A percentile compares a stretch with the other conserved stretches of the same genome.
Conservation (phyloP, 2,888 invertebrate genomes). For the Megalurothrips usitatus region DNA sequence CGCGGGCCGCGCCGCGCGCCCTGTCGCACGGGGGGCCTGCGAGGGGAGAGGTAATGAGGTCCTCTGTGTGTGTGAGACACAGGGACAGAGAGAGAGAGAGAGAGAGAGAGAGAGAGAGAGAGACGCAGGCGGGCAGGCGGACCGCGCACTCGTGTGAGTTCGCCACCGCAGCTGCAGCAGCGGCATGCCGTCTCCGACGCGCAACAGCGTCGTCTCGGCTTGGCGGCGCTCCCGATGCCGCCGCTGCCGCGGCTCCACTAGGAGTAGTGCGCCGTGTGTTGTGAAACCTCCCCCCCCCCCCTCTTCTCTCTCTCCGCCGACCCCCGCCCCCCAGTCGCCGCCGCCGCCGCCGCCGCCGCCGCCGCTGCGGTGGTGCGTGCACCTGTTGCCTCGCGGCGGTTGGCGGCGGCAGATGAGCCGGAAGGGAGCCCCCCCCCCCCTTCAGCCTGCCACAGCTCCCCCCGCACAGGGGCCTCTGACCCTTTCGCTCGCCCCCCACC, state of each 20-base stretch:
- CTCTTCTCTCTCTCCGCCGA: too few species aligned
- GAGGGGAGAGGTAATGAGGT: slow-evolving; percentile 39
- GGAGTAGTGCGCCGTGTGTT: neutral
- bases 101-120: neutral
- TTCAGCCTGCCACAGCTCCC: slow-evolving; percentile 21
- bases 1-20: slow-evolving; percentile 27
- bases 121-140: too few species aligned
- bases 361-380: slow-evolving; percentile 25
- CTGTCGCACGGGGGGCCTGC: slow-evolving; percentile 33
- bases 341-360: slow-evolving; percentile 28
- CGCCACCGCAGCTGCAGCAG: too few species aligned
- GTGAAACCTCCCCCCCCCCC: neutral
- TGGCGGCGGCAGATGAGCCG: slow-evolving; percentile 30
- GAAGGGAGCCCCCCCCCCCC: slow-evolving; percentile 37
- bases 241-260: neutral
- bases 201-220: too few species aligned
- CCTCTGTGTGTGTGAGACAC: slow-evolving; percentile 36
- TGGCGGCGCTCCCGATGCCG: too few species aligned
- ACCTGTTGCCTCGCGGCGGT: slow-evolving; percentile 30
- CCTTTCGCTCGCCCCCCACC: neutral
- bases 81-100: neutral
- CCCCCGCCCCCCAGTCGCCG: too few species aligned
- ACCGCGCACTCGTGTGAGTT: too few species aligned
- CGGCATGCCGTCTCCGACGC: too few species aligned
- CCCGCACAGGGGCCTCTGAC: neutral